phyloP scores from a whole-genome alignment of 2,113 vertebrate species.

The Cottus gobio region DNA sequence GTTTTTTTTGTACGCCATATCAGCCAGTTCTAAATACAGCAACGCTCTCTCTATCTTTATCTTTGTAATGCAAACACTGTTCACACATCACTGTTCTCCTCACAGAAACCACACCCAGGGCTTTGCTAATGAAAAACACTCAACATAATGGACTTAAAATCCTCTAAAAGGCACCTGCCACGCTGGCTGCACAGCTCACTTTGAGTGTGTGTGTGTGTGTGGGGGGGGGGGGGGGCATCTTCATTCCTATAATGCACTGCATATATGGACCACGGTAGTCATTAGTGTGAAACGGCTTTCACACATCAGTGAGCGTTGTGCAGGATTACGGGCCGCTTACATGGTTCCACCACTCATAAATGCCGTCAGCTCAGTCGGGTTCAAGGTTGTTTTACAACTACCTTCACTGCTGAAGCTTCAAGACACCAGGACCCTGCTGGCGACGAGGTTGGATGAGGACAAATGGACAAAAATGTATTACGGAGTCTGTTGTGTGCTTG shows the following conservation, averaged over 20 bases:
- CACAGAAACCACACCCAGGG: background rate
- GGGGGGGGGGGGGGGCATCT: background rate
- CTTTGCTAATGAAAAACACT: slow-evolving; percentile 18
- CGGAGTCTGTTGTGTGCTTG: background rate
- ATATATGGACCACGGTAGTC: slow-evolving; percentile 2
- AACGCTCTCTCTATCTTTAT: background rate
- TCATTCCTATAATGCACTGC: slow-evolving; percentile 40
- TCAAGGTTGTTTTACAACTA: background rate
- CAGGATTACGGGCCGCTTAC: slow-evolving; percentile 16
- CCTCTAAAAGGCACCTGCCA: background rate
- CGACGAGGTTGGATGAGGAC: background rate
- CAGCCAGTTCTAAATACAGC: background rate
- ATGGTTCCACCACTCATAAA: background rate
- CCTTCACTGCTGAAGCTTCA: background rate
- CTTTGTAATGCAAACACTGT: background rate
- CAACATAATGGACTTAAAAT: slow-evolving; percentile 22
- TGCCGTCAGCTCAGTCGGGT: background rate
- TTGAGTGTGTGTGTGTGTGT: slow-evolving; percentile 7
- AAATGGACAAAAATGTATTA: background rate
- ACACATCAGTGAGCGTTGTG: background rate
- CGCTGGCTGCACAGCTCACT: background rate
- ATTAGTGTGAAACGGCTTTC: slow-evolving; percentile 31
- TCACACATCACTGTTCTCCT: background rate
- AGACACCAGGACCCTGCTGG: background rate
- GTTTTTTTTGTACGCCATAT: background rate